Evolutionary conservation across 2,113 vertebrate species (phyloP).

Genomic region (Notarius quadriscutis): DNA sequence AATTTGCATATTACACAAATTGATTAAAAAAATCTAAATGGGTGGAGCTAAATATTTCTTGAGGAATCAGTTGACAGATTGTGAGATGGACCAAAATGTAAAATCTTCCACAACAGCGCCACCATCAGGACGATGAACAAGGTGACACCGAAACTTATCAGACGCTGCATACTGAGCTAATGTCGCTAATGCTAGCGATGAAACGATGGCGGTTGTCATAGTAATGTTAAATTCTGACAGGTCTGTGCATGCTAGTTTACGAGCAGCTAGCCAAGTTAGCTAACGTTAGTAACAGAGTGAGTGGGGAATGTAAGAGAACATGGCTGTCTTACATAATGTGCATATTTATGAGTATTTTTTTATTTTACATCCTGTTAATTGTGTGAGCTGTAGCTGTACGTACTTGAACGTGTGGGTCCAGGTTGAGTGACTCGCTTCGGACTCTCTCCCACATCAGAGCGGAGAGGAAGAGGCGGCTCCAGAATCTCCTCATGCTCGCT

Average conservation of each 20-base stretch:
- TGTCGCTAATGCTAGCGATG: not conserved
- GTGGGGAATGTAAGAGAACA: not conserved
- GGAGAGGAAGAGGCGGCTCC: conserved; percentile 64
- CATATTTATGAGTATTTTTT: not conserved
- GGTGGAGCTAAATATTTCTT: no score
- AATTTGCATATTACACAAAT: no score
- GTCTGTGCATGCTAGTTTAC: not conserved
- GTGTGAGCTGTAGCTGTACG: not conserved
- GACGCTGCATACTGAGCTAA: not conserved
- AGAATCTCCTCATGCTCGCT: conserved; percentile 50
- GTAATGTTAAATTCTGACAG: not conserved
- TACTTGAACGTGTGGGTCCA: not conserved
- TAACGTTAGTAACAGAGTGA: not conserved
- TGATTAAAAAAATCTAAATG: no score
- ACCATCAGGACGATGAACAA: no score
- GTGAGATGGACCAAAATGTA: no score
- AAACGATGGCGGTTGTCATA: not conserved
- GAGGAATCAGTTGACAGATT: no score
- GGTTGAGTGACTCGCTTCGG: not conserved
- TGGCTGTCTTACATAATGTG: not conserved
- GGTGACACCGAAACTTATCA: not conserved
- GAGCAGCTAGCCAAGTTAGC: not conserved
- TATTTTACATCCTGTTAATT: not conserved
- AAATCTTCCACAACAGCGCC: no score
- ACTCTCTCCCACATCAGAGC: conserved; percentile 38